phyloP scores from a whole-genome alignment of 1,140 invertebrate species.

The Oedothorax gibbosus region DNA sequence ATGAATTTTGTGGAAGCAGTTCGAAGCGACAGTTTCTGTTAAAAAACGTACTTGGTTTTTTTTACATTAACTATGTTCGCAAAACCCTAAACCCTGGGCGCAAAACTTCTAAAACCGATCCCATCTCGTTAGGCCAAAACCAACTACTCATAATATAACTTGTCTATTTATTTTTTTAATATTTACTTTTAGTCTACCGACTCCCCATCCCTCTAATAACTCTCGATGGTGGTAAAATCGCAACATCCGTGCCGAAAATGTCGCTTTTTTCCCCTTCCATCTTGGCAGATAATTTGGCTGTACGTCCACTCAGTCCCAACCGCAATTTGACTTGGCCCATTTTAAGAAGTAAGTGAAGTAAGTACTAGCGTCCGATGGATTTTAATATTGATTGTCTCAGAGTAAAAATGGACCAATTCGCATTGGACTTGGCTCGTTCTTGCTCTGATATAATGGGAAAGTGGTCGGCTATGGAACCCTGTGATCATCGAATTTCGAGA shows the following conservation, averaged over 20 bases:
- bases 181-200: background rate
- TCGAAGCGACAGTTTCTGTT: too few species aligned
- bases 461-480: constrained; percentile 21
- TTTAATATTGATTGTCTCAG: too few species aligned
- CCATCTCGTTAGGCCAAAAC: constrained; percentile 7
- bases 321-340: too few species aligned
- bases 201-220: constrained; percentile 3
- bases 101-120: background rate
- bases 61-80: too few species aligned
- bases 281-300: constrained; percentile 13
- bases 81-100: too few species aligned
- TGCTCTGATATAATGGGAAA: background rate
- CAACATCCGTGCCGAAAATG: constrained; percentile 32
- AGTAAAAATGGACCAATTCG: too few species aligned
- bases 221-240: constrained; percentile 30
- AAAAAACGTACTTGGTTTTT: too few species aligned
- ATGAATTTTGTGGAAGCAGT: too few species aligned
- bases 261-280: constrained; percentile 26
- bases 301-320: too few species aligned
- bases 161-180: background rate
- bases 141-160: background rate
- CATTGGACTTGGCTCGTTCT: too few species aligned
- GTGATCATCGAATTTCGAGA: constrained; percentile 32
- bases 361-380: too few species aligned
- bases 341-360: too few species aligned